Conservation (phyloP, 2,797 vertebrate species). For the Steatocranus sp. region DNA sequence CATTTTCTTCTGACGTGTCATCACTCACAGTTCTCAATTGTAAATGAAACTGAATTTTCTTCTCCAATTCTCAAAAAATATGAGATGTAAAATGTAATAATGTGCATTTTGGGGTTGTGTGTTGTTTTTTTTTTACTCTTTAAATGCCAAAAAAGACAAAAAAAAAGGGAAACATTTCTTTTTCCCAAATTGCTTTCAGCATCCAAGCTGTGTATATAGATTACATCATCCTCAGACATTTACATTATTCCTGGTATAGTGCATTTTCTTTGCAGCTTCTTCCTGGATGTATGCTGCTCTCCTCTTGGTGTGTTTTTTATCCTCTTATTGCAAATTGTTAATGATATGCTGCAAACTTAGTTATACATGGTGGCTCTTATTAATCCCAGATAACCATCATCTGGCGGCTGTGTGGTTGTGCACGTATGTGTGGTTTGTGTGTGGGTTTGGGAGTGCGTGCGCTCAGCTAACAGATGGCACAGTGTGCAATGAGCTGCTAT, state of each 20-base stretch:
- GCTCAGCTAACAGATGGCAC: conserved; percentile 68
- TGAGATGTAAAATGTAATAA: neutral
- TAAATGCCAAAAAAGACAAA: neutral
- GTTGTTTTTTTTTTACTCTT: neutral
- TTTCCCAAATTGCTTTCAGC: neutral
- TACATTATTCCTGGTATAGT: neutral
- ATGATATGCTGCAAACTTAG: conserved; percentile 49
- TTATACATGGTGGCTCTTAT: conserved; percentile 41
- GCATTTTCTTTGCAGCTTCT: neutral
- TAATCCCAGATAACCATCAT: conserved; percentile 44
- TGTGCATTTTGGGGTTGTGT: neutral
- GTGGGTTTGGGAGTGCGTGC: neutral
- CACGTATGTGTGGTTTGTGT: neutral
- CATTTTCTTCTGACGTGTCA: neutral
- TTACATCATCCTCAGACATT: neutral
- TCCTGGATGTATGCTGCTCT: neutral
- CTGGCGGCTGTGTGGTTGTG: conserved; percentile 29
- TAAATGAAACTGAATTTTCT: neutral
- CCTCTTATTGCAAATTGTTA: conserved; percentile 39
- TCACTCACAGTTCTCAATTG: neutral
- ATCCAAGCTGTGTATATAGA: neutral
- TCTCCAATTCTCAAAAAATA: neutral
- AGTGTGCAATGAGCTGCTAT: conserved; percentile 70
- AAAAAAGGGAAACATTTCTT: neutral
- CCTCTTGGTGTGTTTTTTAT: conserved; percentile 9